Evolutionary conservation across 2,797 vertebrate species (phyloP).

Genomic region (Cephalopachus bancanus): DNA sequence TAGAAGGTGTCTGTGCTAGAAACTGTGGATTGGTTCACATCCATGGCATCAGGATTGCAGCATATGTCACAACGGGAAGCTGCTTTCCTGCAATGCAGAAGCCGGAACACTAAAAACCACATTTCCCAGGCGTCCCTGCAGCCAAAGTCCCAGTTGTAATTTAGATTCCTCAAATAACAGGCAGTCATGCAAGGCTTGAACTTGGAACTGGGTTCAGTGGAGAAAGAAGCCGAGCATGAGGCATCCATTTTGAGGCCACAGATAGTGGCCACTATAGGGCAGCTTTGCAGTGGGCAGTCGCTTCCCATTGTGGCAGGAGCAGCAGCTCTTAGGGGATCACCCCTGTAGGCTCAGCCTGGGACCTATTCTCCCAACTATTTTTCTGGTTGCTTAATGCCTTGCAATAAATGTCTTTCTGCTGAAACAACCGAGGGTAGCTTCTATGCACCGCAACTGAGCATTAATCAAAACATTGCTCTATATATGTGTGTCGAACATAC

Average conservation of each 20-base stretch:
- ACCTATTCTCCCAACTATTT: neutral
- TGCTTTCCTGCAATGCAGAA: neutral
- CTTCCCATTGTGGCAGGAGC: neutral
- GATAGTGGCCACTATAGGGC: rapidly evolving
- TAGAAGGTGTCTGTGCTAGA: neutral
- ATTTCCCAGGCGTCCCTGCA: neutral
- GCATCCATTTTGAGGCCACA: too few relatives aligned
- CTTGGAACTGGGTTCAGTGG: neutral
- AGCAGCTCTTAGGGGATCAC: neutral
- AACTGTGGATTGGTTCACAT: neutral
- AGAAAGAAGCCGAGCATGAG: neutral
- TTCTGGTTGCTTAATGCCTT: neutral
- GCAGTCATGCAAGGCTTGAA: neutral
- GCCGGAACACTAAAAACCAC: neutral
- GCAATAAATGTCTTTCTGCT: neutral
- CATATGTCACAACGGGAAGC: neutral
- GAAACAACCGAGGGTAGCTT: neutral
- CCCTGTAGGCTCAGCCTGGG: neutral
- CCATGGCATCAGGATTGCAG: neutral
- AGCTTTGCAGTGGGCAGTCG: neutral
- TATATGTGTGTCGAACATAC: neutral
- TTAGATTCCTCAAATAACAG: constrained; percentile 32
- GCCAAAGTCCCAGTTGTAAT: neutral
- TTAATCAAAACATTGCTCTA: neutral
- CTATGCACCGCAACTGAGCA: neutral